phyloP scores from a whole-genome alignment of 30 jellyfish, hydroid and myxozoan genomes.

The Rhopilema esculentum region DNA sequence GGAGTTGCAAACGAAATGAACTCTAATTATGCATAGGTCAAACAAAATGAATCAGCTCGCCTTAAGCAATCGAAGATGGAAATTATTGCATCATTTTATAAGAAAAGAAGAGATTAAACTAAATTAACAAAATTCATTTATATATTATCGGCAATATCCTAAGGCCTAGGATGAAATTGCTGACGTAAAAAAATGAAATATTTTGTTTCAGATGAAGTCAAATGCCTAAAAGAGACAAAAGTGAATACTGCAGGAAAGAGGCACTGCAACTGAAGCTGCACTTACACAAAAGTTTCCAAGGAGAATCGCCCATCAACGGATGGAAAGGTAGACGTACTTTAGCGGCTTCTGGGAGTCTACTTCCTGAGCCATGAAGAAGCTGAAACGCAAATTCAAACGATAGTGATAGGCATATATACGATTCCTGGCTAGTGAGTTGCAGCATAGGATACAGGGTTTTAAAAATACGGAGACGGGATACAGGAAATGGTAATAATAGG shows the following conservation, averaged over 20 bases:
- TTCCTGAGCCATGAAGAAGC: conserved; percentile 75
- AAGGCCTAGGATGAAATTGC: not conserved
- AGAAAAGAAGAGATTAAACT: not conserved
- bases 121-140: not conserved
- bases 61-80: not conserved
- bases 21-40: no score
- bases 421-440: no score
- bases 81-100: not conserved
- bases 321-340: conserved; percentile 91
- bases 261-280: not conserved
- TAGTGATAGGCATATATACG: no score
- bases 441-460: no score
- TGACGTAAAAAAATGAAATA: not conserved
- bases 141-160: not conserved
- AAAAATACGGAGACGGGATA: no score
- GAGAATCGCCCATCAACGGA: conserved; percentile 63
- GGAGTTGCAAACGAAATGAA: no score
- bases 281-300: conserved; percentile 84
- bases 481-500: no score
- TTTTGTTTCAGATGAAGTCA: not conserved
- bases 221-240: not conserved
- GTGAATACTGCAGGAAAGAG: not conserved
- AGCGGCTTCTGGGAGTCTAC: conserved; percentile 67
- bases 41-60: not conserved
- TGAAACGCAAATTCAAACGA: not conserved